Base-by-base conservation (phyloP, 1,140 invertebrate genomes). In the Drosophila ogumai region DNA sequence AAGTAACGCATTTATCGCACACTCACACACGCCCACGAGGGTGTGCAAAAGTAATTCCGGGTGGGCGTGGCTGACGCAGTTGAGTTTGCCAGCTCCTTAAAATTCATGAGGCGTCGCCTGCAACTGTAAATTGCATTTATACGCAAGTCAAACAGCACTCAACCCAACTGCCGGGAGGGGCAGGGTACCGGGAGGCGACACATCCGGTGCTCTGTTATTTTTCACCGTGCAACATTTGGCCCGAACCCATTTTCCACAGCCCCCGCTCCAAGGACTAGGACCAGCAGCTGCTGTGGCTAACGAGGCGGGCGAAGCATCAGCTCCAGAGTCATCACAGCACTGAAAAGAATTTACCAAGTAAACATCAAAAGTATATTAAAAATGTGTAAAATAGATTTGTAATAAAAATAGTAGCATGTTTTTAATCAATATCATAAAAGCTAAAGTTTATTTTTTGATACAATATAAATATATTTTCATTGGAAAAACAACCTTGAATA, bases 111-210 rank as follows among this genome's bases (percentile, higher is more conserved):
- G 84, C 84, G 80, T 87, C 63, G 76, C 75, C 75, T 65, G 82
- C 81, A 87, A 82, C 82, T 87, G 84, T 88, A 87, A 87, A 87
- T 87, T 87, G 86, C 80, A 87, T 88, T 88, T 87, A 88, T 77
- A 80, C 84, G 72, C 84, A 87, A 80, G 79, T 87, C 82, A 87
- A 87, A 88, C 79, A 87, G 79, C 79, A 82, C 84, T 87, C 60
- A 65, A 82, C 82, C 50, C 41, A 4, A 47, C 32, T 64, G 58
- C 28, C 22, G 36, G 22, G 25, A 3, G 15, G 36, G 1, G 15
- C 9, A 6, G 49, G 57, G 34, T 6, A 2, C 4, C 10, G 28
- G 25, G 36, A 32, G 44, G 58, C 36, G 58, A 60, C 47, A 67
- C 49, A 59, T 65, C 52, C 71, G 50, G 71, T 75, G 72, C 40